Percentiles rank a stretch among this genome's conserved stretches.
Conservation (phyloP, 2,113 vertebrate genomes). For the Mionectes macconnelli region DNA sequence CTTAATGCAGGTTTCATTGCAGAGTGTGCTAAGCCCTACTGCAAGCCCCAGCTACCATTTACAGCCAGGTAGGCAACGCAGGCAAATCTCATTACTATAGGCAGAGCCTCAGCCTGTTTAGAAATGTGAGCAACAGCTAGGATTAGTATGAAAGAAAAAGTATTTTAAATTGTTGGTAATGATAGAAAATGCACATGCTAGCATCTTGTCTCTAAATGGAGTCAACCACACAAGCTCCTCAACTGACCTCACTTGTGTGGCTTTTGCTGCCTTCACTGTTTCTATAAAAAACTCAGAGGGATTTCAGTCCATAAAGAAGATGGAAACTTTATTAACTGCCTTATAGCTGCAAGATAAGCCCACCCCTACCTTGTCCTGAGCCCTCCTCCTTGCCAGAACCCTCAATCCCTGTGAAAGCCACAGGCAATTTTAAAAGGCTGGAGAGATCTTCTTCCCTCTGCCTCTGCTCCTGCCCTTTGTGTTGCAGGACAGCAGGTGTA, state of each 20-base stretch:
- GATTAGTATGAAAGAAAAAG: background rate
- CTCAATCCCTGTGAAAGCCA: background rate
- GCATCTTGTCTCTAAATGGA: background rate
- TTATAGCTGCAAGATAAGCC: background rate
- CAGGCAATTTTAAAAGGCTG: background rate
- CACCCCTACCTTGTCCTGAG: background rate
- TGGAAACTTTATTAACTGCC: background rate
- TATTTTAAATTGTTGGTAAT: background rate
- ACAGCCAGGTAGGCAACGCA: background rate
- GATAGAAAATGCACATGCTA: background rate
- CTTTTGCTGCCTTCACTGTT: slow-evolving; percentile 1
- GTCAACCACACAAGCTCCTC: background rate
- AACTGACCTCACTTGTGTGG: background rate
- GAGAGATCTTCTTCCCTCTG: background rate
- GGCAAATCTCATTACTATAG: background rate
- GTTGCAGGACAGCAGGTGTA: accelerated
- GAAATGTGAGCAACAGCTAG: background rate
- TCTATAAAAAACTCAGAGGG: background rate
- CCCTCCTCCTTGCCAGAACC: background rate
- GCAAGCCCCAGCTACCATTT: background rate
- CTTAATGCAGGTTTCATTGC: background rate
- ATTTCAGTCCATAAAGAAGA: background rate
- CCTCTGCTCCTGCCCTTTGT: background rate
- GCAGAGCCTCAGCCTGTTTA: background rate
- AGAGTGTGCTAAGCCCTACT: background rate